A percentile compares a stretch with the other conserved stretches of the same genome.
Evolutionary conservation across 1,140 invertebrate species (phyloP).

Genomic region (Tetramorium parvispinum): DNA sequence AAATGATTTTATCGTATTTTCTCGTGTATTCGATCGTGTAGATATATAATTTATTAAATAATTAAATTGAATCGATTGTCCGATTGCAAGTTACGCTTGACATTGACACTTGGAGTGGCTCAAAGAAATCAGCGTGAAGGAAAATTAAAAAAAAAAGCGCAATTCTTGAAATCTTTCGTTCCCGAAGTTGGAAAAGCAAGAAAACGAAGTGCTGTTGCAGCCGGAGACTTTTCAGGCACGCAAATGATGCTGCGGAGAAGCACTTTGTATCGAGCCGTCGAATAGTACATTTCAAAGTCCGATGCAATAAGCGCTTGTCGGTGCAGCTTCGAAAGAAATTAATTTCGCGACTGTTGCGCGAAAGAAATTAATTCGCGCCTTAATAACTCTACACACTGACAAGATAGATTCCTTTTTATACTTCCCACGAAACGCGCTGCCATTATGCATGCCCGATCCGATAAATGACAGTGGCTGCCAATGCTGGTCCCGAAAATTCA

Average conservation of each 20-base stretch:
- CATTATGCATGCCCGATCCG: constrained; percentile 45
- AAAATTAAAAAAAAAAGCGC: constrained; percentile 1
- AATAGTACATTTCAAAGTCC: constrained; percentile 71
- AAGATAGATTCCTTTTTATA: constrained; percentile 71
- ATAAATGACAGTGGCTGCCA: not conserved
- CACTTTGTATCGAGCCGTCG: constrained; percentile 65
- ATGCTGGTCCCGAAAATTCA: constrained; percentile 53
- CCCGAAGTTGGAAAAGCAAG: constrained; percentile 7
- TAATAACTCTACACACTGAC: constrained; percentile 63
- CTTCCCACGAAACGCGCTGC: not conserved
- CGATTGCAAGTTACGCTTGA: not conserved
- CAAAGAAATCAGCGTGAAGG: not conserved
- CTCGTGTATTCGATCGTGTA: not conserved
- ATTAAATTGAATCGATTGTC: not conserved
- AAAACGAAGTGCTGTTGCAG: not conserved
- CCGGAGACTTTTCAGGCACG: constrained; percentile 63
- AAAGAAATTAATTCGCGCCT: constrained; percentile 69
- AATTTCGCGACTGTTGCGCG: constrained; percentile 54
- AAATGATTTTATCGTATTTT: not conserved
- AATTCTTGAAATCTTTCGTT: not conserved
- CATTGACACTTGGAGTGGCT: not conserved
- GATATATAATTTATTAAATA: constrained; percentile 4
- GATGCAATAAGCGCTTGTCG: constrained; percentile 72
- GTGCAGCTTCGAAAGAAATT: constrained; percentile 57
- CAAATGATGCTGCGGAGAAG: constrained; percentile 56